phyloP scores from a whole-genome alignment of 2,797 vertebrate species.

The Atherinosoma microstoma region DNA sequence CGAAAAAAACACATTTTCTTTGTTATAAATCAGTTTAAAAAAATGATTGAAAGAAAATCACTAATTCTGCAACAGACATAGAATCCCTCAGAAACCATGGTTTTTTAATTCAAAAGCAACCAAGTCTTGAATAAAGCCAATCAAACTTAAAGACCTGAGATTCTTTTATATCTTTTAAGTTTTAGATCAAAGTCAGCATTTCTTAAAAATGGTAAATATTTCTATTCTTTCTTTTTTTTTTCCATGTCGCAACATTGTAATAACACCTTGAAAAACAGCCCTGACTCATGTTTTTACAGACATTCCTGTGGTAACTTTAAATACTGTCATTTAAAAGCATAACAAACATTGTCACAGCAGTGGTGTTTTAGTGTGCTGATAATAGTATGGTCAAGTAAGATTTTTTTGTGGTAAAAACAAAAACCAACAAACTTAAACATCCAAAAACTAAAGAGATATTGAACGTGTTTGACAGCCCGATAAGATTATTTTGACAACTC shows the following conservation, averaged over 20 bases:
- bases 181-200: neutral
- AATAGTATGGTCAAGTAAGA: neutral
- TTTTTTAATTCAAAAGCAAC: too few relatives aligned
- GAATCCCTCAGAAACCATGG: too few relatives aligned
- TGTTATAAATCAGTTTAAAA: too few relatives aligned
- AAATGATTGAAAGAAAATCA: too few relatives aligned
- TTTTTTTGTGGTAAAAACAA: conserved; percentile 2
- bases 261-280: conserved; percentile 28
- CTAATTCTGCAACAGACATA: too few relatives aligned
- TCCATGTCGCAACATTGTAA: conserved; percentile 4
- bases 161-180: neutral
- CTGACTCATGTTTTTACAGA: conserved; percentile 23
- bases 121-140: too few relatives aligned
- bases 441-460: neutral
- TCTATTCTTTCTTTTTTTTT: neutral
- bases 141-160: too few relatives aligned
- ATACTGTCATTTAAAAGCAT: conserved; percentile 2
- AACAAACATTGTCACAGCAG: neutral
- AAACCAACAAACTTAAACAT: neutral
- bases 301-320: conserved; percentile 22
- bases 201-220: neutral
- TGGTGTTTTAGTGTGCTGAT: neutral
- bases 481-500: conserved; percentile 10
- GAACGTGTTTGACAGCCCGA: neutral
- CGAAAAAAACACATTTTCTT: too few relatives aligned